These are phyloP conservation scores for Salvelinus alpinus DNA, from an alignment of 2,113 vertebrate genomes.

Conservation along the genomic window DNA sequence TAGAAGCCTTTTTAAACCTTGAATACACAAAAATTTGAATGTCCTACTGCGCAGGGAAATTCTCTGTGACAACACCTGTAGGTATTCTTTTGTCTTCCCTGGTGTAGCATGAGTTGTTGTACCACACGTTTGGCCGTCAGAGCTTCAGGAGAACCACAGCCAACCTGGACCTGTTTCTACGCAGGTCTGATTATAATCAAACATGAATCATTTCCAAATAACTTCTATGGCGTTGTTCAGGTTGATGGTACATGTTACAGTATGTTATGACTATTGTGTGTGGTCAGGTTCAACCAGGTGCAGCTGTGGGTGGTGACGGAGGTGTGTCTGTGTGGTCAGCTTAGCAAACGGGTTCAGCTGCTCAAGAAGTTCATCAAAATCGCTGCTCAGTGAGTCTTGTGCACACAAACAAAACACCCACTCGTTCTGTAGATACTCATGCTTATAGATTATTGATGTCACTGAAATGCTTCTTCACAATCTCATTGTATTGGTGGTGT, in stretches of 20 bases:
- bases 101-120: constrained; percentile 91
- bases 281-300: constrained; percentile 88
- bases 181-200: constrained; percentile 55
- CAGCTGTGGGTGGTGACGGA: constrained; percentile 98
- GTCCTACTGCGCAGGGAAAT: no score
- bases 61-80: no score
- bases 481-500: background rate
- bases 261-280: no score
- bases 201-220: no score
- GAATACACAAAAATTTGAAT: no score
- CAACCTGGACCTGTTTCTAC: constrained; percentile 94
- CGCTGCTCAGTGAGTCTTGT: constrained; percentile 89
- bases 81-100: no score
- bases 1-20: no score
- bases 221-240: no score
- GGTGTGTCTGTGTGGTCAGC: constrained; percentile 91
- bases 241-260: no score
- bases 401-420: no score
- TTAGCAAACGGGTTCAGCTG: constrained; percentile 96
- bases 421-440: background rate
- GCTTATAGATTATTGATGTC: background rate
- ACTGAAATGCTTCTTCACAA: background rate
- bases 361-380: constrained; percentile 99
- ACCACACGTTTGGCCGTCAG: constrained; percentile 94
- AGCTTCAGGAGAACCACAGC: constrained; percentile 93